Conservation (phyloP, 2,797 vertebrate genomes). For the Chelidonichthys spinosus region DNA sequence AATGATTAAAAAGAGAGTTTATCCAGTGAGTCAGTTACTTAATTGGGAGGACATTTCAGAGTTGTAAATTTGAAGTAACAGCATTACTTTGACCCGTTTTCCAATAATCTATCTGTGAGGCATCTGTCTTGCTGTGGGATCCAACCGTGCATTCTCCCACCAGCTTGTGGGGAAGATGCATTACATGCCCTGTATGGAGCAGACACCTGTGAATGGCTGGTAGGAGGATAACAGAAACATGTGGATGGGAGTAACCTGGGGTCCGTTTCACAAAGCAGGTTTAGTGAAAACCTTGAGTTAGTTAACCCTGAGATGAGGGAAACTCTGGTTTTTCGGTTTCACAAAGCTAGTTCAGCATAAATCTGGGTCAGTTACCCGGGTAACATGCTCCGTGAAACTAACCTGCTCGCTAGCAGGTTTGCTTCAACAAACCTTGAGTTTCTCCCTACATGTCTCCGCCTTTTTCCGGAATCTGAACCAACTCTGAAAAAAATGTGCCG, state of each 20-base stretch:
- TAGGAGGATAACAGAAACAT: conserved; percentile 47
- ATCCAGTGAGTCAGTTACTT: conserved; percentile 25
- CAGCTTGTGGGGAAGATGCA: conserved; percentile 44
- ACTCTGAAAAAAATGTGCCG: too few relatives aligned
- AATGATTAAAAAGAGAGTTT: conserved; percentile 47
- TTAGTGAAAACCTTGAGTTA: too few relatives aligned
- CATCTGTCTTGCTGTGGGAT: conserved; percentile 47
- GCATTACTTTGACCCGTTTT: conserved; percentile 46
- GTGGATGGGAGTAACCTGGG: conserved; percentile 41
- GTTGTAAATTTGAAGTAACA: conserved; percentile 46
- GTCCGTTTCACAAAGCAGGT: too few relatives aligned
- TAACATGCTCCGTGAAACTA: too few relatives aligned
- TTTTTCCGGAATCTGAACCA: too few relatives aligned
- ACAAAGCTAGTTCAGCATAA: too few relatives aligned
- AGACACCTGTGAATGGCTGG: conserved; percentile 46
- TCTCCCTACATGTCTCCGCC: too few relatives aligned
- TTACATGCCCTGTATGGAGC: conserved; percentile 15
- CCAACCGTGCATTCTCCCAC: conserved; percentile 49
- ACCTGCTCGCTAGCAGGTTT: too few relatives aligned
- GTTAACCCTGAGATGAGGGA: too few relatives aligned
- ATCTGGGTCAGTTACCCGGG: too few relatives aligned
- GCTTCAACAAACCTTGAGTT: too few relatives aligned
- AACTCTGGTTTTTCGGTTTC: too few relatives aligned
- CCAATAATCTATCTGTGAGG: conserved; percentile 63
- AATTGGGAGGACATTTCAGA: conserved; percentile 31